Evolutionary conservation across 2,797 vertebrate genomes (phyloP), one percentile per base, ranked within the genome.

Genomic region (Labeo calbasu): DNA sequence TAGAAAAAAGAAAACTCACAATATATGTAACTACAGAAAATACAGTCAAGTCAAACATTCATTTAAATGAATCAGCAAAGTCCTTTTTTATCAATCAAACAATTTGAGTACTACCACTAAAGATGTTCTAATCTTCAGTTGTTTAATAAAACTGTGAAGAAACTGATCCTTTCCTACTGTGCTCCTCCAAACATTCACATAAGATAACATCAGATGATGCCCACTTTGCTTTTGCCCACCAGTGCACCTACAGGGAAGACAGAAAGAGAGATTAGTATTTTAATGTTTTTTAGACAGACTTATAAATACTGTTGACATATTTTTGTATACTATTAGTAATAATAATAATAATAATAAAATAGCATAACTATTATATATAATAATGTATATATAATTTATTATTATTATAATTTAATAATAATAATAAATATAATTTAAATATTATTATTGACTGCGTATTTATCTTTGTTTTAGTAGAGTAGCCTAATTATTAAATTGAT

Each of bases 241-340:
- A 83, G n/a, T 53, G 75, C 51, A 84, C 77, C 83, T 79, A 55
- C 28, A 61, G 51, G 51, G 66, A 15, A 79, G 28, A 79, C 25
- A 72, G 4, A 84, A 28, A 40, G 61, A 76, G n/a, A 40, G 59
- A 79, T 65, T 46, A 15, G 21, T 36, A 2, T 55, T 76, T 50
- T 17, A 50, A 50, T n/a, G 3, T 5, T n/a, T n/a, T 55, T 57
- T 55, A 32, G 28, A 3, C 25, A 46, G 43, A 8, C 9, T 46
- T 43, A 40, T 15, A n/a, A n/a, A 57, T 43, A 15, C 12, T 48
- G 21, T 48, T 23, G 14, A 9, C 2, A 23, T 48, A 9, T 25
- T 2, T 36, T 53, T 14, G 43, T 70, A 23, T 46, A 1, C 8
- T 14, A 40, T 7, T 21, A n/a, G 2, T 43, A 59, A 9, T 59